Conservation (phyloP, 1,140 invertebrate genomes). For the Procambarus virginalis region DNA sequence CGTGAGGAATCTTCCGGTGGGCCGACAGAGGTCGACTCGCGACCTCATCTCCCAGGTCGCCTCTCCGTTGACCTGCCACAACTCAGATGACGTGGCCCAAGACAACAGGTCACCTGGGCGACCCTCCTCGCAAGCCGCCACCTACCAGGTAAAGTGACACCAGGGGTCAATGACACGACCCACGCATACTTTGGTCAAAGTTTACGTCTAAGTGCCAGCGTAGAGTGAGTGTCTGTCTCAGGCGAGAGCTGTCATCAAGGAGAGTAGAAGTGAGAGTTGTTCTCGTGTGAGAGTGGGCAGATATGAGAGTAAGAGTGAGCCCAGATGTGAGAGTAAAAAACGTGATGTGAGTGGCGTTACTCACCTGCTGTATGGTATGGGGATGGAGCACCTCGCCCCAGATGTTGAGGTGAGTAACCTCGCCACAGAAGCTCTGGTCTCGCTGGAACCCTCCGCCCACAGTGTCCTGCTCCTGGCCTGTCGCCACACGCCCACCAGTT, state of each 20-base stretch:
- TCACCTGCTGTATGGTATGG: not conserved
- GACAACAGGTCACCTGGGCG: not conserved
- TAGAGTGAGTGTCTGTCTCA: too few species aligned
- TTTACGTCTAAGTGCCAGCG: too few species aligned
- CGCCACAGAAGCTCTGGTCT: conserved; percentile 51
- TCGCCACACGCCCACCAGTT: too few species aligned
- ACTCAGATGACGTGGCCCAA: conserved; percentile 10
- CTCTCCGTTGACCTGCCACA: conserved; percentile 18
- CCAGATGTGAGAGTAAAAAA: not conserved
- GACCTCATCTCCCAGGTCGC: not conserved
- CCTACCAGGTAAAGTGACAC: not conserved
- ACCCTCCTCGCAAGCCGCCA: conserved; percentile 6
- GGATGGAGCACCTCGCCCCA: not conserved
- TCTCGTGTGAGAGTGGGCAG: not conserved
- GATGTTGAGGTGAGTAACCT: conserved; percentile 35
- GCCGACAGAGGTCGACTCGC: not conserved
- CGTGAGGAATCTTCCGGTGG: not conserved
- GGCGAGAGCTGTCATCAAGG: too few species aligned
- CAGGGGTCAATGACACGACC: too few species aligned
- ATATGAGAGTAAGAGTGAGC: not conserved
- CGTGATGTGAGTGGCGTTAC: not conserved
- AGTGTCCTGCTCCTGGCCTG: conserved; percentile 53
- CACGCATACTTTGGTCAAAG: too few species aligned
- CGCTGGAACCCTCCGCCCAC: conserved; percentile 42
- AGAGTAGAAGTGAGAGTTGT: too few species aligned